Evolutionary conservation across 2,113 vertebrate genomes (phyloP).

Genomic region (Chiloscyllium plagiosum): DNA sequence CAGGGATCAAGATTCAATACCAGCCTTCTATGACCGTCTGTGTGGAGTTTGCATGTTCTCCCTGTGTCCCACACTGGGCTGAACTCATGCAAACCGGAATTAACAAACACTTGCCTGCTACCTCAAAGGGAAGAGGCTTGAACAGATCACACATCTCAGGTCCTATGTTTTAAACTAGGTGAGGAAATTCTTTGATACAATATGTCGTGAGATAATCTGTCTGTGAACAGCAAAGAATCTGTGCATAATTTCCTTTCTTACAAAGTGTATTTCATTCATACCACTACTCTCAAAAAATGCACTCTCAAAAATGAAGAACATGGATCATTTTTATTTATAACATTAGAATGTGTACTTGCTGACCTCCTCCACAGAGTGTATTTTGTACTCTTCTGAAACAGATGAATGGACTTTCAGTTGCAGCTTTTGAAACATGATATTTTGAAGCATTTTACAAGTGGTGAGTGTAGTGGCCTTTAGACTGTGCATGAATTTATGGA

Average conservation of each 20-base stretch:
- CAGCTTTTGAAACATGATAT: background rate
- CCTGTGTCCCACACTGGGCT: too few species aligned
- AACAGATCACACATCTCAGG: too few species aligned
- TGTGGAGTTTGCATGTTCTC: too few species aligned
- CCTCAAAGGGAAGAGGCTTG: too few species aligned
- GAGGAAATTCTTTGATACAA: background rate
- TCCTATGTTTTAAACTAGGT: too few species aligned
- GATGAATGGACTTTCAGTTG: slow-evolving; percentile 1
- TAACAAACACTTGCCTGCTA: too few species aligned
- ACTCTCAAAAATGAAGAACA: background rate
- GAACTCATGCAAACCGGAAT: too few species aligned
- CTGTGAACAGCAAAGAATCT: background rate
- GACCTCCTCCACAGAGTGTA: background rate
- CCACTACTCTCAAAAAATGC: background rate
- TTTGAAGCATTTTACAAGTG: background rate
- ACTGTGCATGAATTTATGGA: background rate
- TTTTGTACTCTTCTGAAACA: background rate
- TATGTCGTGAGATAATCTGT: too few species aligned
- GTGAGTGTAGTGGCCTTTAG: background rate
- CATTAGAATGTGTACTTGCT: background rate
- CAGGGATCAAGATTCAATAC: too few species aligned
- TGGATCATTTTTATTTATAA: background rate
- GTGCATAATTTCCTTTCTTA: background rate
- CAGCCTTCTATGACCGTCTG: too few species aligned
- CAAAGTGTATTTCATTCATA: background rate